Evolutionary conservation across 2,888 invertebrate species (phyloP).

Genomic region (Sinodicranocentrus sp.): DNA sequence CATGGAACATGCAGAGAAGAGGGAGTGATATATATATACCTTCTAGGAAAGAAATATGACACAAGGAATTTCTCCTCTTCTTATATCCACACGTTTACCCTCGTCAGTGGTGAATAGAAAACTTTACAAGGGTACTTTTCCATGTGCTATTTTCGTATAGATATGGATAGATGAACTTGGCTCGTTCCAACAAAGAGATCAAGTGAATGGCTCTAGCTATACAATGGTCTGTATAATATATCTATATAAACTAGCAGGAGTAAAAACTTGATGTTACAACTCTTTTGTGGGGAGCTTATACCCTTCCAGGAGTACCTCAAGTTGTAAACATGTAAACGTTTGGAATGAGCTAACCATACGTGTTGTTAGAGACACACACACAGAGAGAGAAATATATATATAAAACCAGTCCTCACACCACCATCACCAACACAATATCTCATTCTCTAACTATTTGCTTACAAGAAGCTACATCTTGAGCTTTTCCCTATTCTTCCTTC

Average conservation of each 20-base stretch:
- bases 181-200: conserved; percentile 40
- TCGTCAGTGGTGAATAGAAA: background rate
- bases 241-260: conserved; percentile 10
- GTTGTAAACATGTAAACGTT: background rate
- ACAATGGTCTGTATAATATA: conserved; percentile 5
- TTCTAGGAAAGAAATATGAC: conserved; percentile 4
- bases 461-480: conserved; percentile 31
- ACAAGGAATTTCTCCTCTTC: conserved; percentile 11
- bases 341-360: too few relatives aligned
- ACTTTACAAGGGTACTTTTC: background rate
- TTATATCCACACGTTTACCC: background rate
- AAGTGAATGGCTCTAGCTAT: conserved; percentile 10
- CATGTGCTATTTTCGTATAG: background rate
- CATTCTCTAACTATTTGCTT: conserved; percentile 24
- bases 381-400: conserved; percentile 10
- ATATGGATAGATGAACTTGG: conserved; percentile 26
- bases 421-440: background rate
- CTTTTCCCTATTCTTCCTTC: conserved; percentile 19
- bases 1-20: too few relatives aligned
- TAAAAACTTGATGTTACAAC: conserved; percentile 27
- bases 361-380: too few relatives aligned
- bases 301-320: background rate
- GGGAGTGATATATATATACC: too few relatives aligned
- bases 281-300: conserved; percentile 41
- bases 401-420: conserved; percentile 4